These are phyloP conservation scores for Chorisops tibialis DNA, from an alignment of 2,888 invertebrate species.

Conservation along the genomic window DNA sequence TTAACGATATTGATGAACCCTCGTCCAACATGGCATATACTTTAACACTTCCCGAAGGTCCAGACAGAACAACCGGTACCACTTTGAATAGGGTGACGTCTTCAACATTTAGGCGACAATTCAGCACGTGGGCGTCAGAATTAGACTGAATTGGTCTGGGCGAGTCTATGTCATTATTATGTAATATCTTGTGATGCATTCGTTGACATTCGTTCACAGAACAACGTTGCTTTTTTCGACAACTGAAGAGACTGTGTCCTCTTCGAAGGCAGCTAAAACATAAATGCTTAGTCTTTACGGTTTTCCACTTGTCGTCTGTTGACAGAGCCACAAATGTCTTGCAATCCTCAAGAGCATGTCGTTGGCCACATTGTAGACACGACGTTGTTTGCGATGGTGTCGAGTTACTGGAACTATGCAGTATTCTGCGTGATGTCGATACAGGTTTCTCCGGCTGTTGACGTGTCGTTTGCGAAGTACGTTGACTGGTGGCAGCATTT, in stretches of 20 bases:
- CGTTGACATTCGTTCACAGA: constrained; percentile 18
- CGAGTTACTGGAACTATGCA: not conserved
- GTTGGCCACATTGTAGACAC: not conserved
- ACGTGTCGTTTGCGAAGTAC: not conserved
- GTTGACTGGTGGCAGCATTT: not conserved
- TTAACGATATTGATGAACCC: not conserved
- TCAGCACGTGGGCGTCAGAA: not conserved
- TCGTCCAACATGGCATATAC: not conserved
- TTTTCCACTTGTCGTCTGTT: not conserved
- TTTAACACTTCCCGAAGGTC: not conserved
- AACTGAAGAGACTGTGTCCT: not conserved
- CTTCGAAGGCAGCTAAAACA: not conserved
- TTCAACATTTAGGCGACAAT: not conserved
- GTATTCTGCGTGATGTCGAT: not conserved
- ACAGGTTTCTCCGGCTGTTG: not conserved
- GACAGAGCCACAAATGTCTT: not conserved
- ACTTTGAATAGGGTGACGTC: not conserved
- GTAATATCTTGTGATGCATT: constrained; percentile 4
- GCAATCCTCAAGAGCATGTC: not conserved
- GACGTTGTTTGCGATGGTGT: not conserved
- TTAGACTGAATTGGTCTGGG: not conserved
- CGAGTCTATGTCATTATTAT: not conserved
- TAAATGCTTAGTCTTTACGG: not conserved
- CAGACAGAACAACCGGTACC: not conserved
- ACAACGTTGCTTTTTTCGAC: constrained; percentile 1